Evolutionary conservation across 2,113 vertebrate genomes (phyloP).

Genomic region (Hypomesus transpacificus): DNA sequence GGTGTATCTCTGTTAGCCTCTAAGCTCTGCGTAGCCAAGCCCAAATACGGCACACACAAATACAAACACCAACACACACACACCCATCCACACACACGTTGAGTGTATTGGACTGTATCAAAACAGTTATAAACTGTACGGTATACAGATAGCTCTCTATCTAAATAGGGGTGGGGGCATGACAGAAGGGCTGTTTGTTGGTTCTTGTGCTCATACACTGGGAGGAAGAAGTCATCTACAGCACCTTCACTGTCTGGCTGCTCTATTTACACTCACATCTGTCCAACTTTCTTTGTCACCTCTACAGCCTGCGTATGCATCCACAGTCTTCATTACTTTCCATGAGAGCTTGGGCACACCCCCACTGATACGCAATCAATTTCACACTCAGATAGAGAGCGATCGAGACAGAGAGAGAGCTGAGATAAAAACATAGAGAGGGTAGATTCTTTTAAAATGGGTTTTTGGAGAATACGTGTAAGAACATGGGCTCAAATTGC

Average conservation of each 20-base stretch:
- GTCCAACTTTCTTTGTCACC: not conserved
- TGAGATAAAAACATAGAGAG: not conserved
- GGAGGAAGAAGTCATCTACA: not conserved
- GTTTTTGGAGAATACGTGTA: not conserved
- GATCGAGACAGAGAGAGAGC: conserved; percentile 13
- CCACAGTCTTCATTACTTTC: not conserved
- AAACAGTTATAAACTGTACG: too few relatives aligned
- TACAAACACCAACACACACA: too few relatives aligned
- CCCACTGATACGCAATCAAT: conserved; percentile 12
- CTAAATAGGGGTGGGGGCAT: too few relatives aligned
- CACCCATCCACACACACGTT: too few relatives aligned
- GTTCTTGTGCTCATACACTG: not conserved
- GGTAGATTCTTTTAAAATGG: too few relatives aligned
- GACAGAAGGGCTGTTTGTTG: too few relatives aligned
- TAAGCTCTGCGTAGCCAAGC: too few relatives aligned
- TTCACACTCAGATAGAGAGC: conserved; percentile 17
- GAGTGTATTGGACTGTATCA: too few relatives aligned
- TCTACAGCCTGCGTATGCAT: not conserved
- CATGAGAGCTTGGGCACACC: not conserved
- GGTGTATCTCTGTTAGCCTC: too few relatives aligned
- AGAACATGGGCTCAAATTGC: too few relatives aligned
- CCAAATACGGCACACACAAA: too few relatives aligned
- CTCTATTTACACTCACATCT: not conserved
- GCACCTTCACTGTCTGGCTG: not conserved
- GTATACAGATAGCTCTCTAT: too few relatives aligned